Evolutionary conservation across 2,113 vertebrate species (phyloP), one percentile per base, ranked within the genome.

Genomic region (Ptilorrhoa leucosticta): DNA sequence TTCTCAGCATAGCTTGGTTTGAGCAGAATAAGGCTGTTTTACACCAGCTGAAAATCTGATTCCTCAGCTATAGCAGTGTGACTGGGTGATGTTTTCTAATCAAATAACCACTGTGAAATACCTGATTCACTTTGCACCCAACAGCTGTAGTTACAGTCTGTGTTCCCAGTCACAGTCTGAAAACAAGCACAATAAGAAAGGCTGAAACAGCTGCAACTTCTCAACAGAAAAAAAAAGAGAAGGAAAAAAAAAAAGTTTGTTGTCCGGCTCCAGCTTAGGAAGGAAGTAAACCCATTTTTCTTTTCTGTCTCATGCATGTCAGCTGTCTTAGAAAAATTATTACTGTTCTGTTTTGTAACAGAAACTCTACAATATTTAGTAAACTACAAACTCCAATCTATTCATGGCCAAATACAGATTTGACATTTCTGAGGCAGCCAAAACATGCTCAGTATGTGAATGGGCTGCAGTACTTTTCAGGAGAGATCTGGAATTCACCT

Each of bases 251-350:
- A 76, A 89, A 94, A 87, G 64, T 84, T 94, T 97, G 97, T 97
- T 96, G 92, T 97, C 96, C 97, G 96, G 78, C 93, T 97, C 81
- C 76, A 97, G 98, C 88, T 94, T 96, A 98, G 97, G 97, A 98
- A 98, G 98, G 98, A 98, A 98, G 97, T 97, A 97, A 97, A 98
- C 91, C 91, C 85, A 97, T 98, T 98, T 98, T 98, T 98, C 96
- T 98, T 96, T 97, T 97, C 96, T 94, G 95, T 97, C 96, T 98
- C 97, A 97, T 96, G 96, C 75, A 95, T 94, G 95, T 97, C 98
- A 98, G 97, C 97, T 98, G 97, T 96, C 96, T 97, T 90, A 79
- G 88, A 84, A 92, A 97, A 98, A 97, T 83, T 93, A 97, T 94
- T 96, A 97, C 89, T 91, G 90, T 95, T 97, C 94, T 97, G 93